phyloP scores from a whole-genome alignment of 2,888 invertebrate genomes.

The Pristionchus japonicus region DNA sequence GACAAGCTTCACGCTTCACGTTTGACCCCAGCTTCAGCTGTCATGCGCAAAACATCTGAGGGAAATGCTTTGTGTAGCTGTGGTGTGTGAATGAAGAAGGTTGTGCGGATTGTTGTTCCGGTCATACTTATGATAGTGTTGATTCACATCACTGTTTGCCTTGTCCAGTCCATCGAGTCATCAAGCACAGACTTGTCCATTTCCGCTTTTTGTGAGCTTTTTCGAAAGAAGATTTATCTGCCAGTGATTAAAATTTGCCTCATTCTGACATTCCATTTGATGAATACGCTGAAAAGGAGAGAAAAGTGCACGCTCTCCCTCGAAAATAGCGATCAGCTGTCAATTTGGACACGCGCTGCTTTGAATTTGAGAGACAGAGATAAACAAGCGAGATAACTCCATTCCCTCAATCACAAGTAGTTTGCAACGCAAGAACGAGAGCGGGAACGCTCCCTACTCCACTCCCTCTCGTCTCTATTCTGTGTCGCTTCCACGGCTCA shows the following conservation, averaged over 20 bases:
- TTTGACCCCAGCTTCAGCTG: too few relatives aligned
- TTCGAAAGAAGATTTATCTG: not conserved
- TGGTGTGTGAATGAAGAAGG: not conserved
- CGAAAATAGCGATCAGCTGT: not conserved
- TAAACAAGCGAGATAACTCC: conserved; percentile 1
- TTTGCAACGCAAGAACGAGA: not conserved
- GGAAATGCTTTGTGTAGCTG: too few relatives aligned
- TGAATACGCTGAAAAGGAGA: not conserved
- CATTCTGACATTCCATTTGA: not conserved
- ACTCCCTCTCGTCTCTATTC: not conserved
- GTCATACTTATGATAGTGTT: not conserved
- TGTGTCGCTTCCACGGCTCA: not conserved
- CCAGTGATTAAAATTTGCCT: too few relatives aligned
- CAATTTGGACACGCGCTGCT: not conserved
- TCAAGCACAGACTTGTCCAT: not conserved
- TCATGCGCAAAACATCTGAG: too few relatives aligned
- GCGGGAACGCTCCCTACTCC: not conserved
- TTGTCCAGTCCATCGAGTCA: not conserved
- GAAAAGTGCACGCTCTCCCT: not conserved
- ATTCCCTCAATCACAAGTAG: conserved; percentile 13
- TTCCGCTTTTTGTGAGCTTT: not conserved
- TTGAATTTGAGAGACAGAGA: not conserved
- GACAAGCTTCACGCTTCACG: too few relatives aligned
- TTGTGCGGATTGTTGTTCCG: not conserved
- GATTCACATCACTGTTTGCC: not conserved